Evolutionary conservation across 2,888 invertebrate species (phyloP).

Genomic region (Gonocerus acuteangulatus): DNA sequence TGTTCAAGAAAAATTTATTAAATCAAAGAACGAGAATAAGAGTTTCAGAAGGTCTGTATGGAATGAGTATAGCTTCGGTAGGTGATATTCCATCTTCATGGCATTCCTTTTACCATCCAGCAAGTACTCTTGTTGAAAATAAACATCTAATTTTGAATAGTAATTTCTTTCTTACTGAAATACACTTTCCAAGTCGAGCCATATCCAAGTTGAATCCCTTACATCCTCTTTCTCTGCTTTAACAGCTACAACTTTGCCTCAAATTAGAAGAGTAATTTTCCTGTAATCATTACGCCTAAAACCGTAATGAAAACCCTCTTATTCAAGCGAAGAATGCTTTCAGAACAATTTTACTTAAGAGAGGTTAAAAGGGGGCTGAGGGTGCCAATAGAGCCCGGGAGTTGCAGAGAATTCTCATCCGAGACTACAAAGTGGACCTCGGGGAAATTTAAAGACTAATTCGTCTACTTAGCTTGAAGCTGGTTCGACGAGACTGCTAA

Average conservation of each 20-base stretch:
- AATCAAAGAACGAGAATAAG: no score
- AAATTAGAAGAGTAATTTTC: neutral
- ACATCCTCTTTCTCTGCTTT: no score
- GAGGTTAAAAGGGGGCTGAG: constrained; percentile 3
- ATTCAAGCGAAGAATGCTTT: neutral
- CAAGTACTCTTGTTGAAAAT: no score
- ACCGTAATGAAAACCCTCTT: neutral
- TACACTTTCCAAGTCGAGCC: no score
- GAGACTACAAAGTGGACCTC: constrained; percentile 20
- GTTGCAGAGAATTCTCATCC: neutral
- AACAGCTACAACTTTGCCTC: no score
- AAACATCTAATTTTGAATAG: neutral
- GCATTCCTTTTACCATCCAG: no score
- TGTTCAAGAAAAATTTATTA: no score
- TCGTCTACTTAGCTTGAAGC: constrained; percentile 13
- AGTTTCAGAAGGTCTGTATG: no score
- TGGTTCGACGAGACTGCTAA: neutral
- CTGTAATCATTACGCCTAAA: neutral
- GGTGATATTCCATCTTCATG: no score
- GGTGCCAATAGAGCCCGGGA: neutral
- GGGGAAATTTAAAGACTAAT: constrained; percentile 24
- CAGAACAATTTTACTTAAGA: constrained; percentile 18
- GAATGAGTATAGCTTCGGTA: no score
- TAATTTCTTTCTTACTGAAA: neutral
- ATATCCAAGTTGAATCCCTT: no score